Conservation (phyloP, 2,888 invertebrate species). For the Trilocha varians region DNA sequence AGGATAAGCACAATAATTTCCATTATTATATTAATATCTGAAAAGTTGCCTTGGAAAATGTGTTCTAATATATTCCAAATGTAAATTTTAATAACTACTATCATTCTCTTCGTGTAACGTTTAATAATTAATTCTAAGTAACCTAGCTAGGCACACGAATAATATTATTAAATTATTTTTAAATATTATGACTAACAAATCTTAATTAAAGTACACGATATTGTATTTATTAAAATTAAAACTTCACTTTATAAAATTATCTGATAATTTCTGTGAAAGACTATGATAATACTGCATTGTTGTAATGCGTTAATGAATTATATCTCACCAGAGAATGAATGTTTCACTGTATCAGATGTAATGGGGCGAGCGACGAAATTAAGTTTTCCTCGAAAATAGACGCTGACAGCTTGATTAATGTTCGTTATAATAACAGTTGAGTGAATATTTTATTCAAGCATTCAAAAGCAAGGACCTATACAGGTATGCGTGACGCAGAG, state of each 20-base stretch:
- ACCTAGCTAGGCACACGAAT: too few relatives aligned
- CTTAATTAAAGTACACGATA: too few relatives aligned
- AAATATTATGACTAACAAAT: too few relatives aligned
- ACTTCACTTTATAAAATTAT: background rate
- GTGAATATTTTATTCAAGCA: constrained; percentile 58
- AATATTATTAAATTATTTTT: too few relatives aligned
- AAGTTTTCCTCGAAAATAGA: constrained; percentile 57
- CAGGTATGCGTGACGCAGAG: constrained; percentile 49
- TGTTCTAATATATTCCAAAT: too few relatives aligned
- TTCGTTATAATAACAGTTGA: constrained; percentile 52
- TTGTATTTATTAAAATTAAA: too few relatives aligned
- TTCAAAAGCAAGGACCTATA: constrained; percentile 33
- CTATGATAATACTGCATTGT: constrained; percentile 17
- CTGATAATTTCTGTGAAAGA: constrained; percentile 6
- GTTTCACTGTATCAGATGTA: constrained; percentile 27
- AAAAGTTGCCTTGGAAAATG: too few relatives aligned
- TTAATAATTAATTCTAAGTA: too few relatives aligned
- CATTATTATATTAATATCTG: too few relatives aligned
- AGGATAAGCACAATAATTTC: too few relatives aligned
- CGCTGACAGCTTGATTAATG: constrained; percentile 59
- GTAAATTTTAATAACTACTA: too few relatives aligned
- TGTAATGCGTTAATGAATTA: constrained; percentile 24
- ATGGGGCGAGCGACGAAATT: constrained; percentile 40
- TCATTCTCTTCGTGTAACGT: too few relatives aligned
- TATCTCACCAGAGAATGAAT: constrained; percentile 24